These are phyloP conservation scores for Acleris cristana DNA, from an alignment of 2,888 invertebrate genomes.

Conservation along the genomic window DNA sequence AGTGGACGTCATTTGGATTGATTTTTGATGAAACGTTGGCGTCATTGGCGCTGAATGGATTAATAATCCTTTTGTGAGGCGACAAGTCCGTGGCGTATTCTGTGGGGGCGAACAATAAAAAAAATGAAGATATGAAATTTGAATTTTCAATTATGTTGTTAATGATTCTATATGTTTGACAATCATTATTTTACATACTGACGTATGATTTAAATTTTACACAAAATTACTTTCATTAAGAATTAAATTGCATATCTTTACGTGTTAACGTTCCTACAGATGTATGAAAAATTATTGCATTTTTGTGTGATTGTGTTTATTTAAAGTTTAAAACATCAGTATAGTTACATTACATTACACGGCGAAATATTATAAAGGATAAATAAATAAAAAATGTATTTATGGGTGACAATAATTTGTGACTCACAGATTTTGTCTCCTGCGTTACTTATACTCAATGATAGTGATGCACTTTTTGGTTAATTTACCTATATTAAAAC, in stretches of 20 bases:
- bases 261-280: not conserved
- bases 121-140: no score
- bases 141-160: no score
- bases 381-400: not conserved
- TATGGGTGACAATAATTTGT: not conserved
- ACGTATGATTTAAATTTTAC: not conserved
- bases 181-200: no score
- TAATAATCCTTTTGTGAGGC: no score
- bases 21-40: no score
- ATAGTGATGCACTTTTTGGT: no score
- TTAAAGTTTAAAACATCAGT: conserved; percentile 1
- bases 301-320: conserved; percentile 29
- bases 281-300: conserved; percentile 25
- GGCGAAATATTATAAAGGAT: not conserved
- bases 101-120: no score
- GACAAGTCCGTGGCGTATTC: no score
- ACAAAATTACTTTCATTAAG: not conserved
- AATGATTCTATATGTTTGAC: no score
- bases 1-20: no score
- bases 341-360: not conserved
- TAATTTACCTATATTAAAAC: no score
- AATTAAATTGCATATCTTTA: not conserved
- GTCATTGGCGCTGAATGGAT: no score
- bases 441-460: not conserved
- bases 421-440: not conserved